These are phyloP conservation scores for Tubulanus polymorphus DNA, from an alignment of 2,888 invertebrate species.

Conservation along the genomic window DNA sequence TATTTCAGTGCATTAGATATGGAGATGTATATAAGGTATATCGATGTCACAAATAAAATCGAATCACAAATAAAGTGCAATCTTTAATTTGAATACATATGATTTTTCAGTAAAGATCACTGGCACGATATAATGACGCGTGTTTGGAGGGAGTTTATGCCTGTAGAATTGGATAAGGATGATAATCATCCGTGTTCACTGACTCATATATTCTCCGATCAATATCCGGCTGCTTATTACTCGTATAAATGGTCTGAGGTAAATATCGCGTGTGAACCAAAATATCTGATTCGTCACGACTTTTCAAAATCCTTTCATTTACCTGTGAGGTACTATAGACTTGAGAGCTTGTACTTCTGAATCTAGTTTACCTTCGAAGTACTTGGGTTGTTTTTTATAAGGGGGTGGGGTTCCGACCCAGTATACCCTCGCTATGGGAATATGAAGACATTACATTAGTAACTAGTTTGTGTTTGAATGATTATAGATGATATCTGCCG, in stretches of 20 bases:
- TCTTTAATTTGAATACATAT: neutral
- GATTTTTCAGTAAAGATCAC: slow-evolving; percentile 62
- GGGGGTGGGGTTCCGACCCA: neutral
- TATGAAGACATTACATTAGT: neutral
- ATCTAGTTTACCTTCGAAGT: neutral
- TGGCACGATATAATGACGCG: slow-evolving; percentile 77
- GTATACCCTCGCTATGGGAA: neutral
- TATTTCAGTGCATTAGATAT: slow-evolving; percentile 80
- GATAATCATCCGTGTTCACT: slow-evolving; percentile 85
- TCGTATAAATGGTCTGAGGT: slow-evolving; percentile 72
- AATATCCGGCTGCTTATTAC: slow-evolving; percentile 83
- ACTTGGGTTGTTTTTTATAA: neutral
- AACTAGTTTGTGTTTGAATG: slow-evolving; percentile 8
- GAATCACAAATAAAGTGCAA: neutral
- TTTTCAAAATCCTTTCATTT: no score
- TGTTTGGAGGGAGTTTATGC: slow-evolving; percentile 77
- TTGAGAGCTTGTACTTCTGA: slow-evolving; percentile 2
- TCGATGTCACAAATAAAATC: slow-evolving; percentile 7
- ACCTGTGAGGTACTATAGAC: no score
- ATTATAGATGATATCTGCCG: slow-evolving; percentile 77
- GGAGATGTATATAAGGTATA: slow-evolving; percentile 69
- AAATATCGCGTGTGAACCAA: neutral
- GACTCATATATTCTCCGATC: slow-evolving; percentile 74
- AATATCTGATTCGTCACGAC: slow-evolving; percentile 1
- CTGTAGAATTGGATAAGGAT: slow-evolving; percentile 70